Percentiles rank a stretch among this genome's conserved stretches.
phyloP scores from a whole-genome alignment of 2,888 invertebrate genomes.

The Rhodophaea formosa region DNA sequence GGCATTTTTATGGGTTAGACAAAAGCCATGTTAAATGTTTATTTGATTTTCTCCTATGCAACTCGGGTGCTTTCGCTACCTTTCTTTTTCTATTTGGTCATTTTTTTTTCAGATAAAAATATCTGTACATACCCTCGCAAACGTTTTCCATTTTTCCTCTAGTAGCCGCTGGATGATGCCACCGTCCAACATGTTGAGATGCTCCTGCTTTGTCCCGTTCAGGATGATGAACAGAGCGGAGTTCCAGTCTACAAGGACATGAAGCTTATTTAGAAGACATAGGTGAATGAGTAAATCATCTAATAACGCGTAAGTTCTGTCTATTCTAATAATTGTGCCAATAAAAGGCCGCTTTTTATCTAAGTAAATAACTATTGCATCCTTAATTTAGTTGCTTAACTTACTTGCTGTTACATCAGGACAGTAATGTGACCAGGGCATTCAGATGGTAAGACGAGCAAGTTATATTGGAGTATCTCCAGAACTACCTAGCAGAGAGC shows the following conservation, averaged over 20 bases:
- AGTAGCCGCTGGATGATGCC: conserved; percentile 98
- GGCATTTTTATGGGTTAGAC: too few relatives aligned
- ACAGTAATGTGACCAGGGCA: conserved; percentile 95
- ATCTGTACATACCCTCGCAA: conserved; percentile 89
- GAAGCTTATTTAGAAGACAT: neutral
- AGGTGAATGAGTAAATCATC: too few relatives aligned
- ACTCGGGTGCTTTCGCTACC: too few relatives aligned
- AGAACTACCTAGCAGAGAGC: conserved; percentile 96
- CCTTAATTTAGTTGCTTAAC: too few relatives aligned
- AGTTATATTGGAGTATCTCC: conserved; percentile 99
- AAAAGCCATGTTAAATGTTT: too few relatives aligned
- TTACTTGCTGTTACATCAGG: conserved; percentile 97
- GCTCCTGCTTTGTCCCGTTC: conserved; percentile 98
- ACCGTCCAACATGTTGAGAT: conserved; percentile 99
- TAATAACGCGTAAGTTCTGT: too few relatives aligned
- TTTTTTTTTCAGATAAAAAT: too few relatives aligned
- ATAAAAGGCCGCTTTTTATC: too few relatives aligned
- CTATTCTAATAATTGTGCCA: too few relatives aligned
- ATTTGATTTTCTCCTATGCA: too few relatives aligned
- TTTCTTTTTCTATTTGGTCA: too few relatives aligned
- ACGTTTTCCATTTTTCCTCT: conserved; percentile 99
- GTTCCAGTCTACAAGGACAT: conserved; percentile 92
- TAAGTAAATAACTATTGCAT: too few relatives aligned
- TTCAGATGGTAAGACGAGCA: conserved; percentile 98
- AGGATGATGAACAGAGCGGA: conserved; percentile 98